Conservation (phyloP, 2,888 invertebrate species). For the Atrina japonica region DNA sequence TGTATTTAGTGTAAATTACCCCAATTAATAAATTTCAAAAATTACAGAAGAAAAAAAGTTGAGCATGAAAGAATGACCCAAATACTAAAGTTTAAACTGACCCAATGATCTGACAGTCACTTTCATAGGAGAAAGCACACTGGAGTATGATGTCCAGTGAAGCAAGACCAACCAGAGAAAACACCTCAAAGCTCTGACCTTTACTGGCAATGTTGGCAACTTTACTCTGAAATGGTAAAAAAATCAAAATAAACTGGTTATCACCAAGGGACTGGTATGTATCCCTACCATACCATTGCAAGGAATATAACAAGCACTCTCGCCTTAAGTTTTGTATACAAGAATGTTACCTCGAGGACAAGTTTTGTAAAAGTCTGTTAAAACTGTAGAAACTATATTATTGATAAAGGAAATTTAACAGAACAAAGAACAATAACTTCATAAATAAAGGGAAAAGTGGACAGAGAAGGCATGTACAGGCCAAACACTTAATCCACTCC, state of each 20-base stretch:
- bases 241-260: too few species aligned
- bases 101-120: conserved; percentile 59
- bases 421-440: too few species aligned
- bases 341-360: background rate
- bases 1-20: background rate
- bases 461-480: too few species aligned
- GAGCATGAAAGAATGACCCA: background rate
- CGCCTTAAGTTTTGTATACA: conserved; percentile 1
- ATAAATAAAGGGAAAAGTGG: too few species aligned
- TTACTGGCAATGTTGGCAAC: conserved; percentile 37
- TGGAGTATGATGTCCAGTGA: conserved; percentile 59
- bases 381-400: too few species aligned
- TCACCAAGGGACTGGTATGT: too few species aligned
- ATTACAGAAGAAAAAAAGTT: too few species aligned
- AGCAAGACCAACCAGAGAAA: conserved; percentile 53
- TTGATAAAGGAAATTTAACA: too few species aligned
- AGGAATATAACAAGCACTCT: too few species aligned
- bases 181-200: conserved; percentile 53
- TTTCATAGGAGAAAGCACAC: conserved; percentile 61
- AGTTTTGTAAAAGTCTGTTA: background rate
- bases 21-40: too few species aligned
- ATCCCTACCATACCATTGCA: too few species aligned
- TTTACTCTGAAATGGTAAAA: conserved; percentile 51
- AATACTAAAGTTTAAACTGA: conserved; percentile 22
- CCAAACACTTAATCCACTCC: too few species aligned